phyloP scores from a whole-genome alignment of 2,113 vertebrate species.

The Bubo bubo region DNA sequence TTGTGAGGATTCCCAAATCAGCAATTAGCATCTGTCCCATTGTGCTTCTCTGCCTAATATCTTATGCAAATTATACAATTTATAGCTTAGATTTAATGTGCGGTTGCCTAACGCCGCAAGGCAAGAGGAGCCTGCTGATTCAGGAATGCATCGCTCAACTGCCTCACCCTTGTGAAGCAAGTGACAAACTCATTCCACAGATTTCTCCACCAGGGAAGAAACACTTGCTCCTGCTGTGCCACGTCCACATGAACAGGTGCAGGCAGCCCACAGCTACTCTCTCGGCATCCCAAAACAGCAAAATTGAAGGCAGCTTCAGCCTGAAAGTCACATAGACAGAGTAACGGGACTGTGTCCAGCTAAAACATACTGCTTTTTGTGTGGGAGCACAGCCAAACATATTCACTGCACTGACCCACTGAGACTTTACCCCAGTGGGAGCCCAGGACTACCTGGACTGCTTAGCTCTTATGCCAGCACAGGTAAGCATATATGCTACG shows the following conservation, averaged over 20 bases:
- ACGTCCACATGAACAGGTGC: slow-evolving; percentile 3
- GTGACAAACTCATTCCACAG: slow-evolving; percentile 19
- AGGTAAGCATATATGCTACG: neutral
- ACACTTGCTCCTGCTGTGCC: neutral
- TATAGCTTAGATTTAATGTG: slow-evolving; percentile 41
- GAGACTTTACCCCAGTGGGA: neutral
- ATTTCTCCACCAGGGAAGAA: neutral
- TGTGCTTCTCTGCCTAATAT: slow-evolving; percentile 32
- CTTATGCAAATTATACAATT: slow-evolving; percentile 58
- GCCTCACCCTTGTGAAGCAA: slow-evolving; percentile 25
- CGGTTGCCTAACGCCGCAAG: neutral
- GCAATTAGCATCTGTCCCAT: slow-evolving; percentile 32
- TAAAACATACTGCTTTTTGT: neutral
- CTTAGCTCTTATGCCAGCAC: neutral
- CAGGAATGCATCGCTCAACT: neutral
- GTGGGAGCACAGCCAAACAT: neutral
- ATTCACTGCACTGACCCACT: neutral
- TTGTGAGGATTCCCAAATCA: slow-evolving; percentile 28
- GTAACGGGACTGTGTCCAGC: neutral
- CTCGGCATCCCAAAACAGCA: neutral
- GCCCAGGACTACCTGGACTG: neutral
- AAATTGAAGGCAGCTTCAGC: neutral
- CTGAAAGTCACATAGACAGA: neutral
- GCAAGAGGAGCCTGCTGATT: slow-evolving; percentile 16
- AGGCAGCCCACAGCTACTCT: neutral